Base-by-base conservation (phyloP, 2,888 invertebrate species). In the Leptopterna dolabrata region DNA sequence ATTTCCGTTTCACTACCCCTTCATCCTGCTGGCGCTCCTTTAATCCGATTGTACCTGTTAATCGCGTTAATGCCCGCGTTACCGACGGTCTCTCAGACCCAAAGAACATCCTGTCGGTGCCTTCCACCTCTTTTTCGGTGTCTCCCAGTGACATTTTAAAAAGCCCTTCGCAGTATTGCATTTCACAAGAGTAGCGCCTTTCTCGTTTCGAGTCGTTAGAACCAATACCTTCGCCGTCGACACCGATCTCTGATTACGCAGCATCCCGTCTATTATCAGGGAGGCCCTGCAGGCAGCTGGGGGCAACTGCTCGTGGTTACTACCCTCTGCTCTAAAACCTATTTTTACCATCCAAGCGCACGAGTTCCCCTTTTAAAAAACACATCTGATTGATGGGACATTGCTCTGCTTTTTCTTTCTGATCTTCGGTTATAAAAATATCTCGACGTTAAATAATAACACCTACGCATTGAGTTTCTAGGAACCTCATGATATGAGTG, bases 241-340 rank as follows among this genome's bases (percentile, higher is more conserved):
- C 63, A 63, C 63, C 24, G 63, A 63, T 63, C 63, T 63, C 63
- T 63, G 63, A 63, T 63, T 63, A 63, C 63, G 63, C 63, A 24
- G 63, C 63, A 63, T 63, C 63, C 63, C 63, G 63, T 63, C 63
- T 63, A 63, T 63, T 63, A 63, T 63, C 63, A 63, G 24, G 63
- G n/a, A n/a, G 51, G 0, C n/a, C n/a, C 16, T n/a, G 16, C 19
- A 63, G 63, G 63, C 63, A 63, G 63, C 63, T 63, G 63, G 27
- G 63, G 63, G 63, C 63, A 63, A 63, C 63, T 63, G 63, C 63
- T 63, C 47, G 47, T 47, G 47, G 47, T 47, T 47, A 14, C 47
- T 47, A 47, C 47, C 24, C 63, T 36, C 36, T 36, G 63, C 27
- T 63, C 63, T 63, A 63, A 63, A 63, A 63, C 63, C 63, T 63